Percentiles rank a stretch among this genome's conserved stretches.
These are phyloP conservation scores for Falcaria lacertinaria DNA, from an alignment of 2,888 invertebrate genomes.

Conservation along the genomic window DNA sequence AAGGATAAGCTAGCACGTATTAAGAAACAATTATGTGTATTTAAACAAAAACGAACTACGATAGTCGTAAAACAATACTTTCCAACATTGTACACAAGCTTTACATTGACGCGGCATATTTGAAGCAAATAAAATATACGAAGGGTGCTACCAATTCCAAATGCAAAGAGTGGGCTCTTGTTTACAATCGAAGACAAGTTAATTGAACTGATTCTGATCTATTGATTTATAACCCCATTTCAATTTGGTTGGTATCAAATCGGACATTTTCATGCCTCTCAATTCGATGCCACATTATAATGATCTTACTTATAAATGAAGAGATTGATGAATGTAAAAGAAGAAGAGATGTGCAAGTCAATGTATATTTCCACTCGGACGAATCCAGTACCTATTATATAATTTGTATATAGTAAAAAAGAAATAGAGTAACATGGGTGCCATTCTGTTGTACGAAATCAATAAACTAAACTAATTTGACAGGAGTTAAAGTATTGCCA, in stretches of 20 bases:
- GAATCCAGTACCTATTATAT: too few relatives aligned
- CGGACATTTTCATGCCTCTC: neutral
- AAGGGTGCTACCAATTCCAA: constrained; percentile 14
- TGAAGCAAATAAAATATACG: constrained; percentile 21
- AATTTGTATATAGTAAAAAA: too few relatives aligned
- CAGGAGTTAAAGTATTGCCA: too few relatives aligned
- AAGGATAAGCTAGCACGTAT: too few relatives aligned
- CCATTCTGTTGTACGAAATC: too few relatives aligned
- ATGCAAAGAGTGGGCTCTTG: constrained; percentile 22
- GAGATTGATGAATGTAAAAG: too few relatives aligned
- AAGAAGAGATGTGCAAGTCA: too few relatives aligned
- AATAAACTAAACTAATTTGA: too few relatives aligned
- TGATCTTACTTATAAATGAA: too few relatives aligned
- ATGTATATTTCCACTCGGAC: too few relatives aligned
- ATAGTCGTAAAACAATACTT: constrained; percentile 3
- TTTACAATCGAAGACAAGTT: constrained; percentile 23
- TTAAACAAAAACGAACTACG: neutral
- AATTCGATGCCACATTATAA: too few relatives aligned
- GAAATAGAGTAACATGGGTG: too few relatives aligned
- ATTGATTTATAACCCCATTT: constrained; percentile 7
- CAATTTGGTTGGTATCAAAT: constrained; percentile 1
- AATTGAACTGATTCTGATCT: constrained; percentile 12
- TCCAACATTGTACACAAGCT: constrained; percentile 7
- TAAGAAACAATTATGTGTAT: neutral
- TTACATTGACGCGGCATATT: constrained; percentile 14